Evolutionary conservation across 2,113 vertebrate species (phyloP).

Genomic region (Eretmochelys imbricata): DNA sequence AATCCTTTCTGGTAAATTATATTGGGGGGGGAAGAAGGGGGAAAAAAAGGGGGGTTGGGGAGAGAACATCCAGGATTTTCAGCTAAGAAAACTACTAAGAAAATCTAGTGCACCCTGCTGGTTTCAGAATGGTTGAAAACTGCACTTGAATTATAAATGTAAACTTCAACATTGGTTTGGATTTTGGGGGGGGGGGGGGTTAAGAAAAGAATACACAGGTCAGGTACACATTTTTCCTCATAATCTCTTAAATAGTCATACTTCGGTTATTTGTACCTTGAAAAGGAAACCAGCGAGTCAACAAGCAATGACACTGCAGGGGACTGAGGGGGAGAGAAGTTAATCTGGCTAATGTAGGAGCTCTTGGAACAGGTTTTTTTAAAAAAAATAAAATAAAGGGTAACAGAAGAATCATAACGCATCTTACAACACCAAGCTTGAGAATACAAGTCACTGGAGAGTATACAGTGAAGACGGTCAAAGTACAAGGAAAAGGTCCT

Average conservation of each 20-base stretch:
- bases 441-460: slow-evolving; percentile 70
- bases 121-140: slow-evolving; percentile 81
- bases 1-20: slow-evolving; percentile 80
- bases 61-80: slow-evolving; percentile 64
- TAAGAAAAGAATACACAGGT: slow-evolving; percentile 43
- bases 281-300: slow-evolving; percentile 75
- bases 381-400: background rate
- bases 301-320: slow-evolving; percentile 49
- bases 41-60: background rate
- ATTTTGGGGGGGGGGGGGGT: background rate
- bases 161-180: slow-evolving; percentile 70
- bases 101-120: slow-evolving; percentile 78
- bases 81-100: slow-evolving; percentile 79
- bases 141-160: slow-evolving; percentile 79
- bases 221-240: slow-evolving; percentile 63
- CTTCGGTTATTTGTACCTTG: background rate
- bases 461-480: slow-evolving; percentile 71
- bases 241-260: slow-evolving; percentile 57
- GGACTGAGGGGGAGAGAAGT: background rate
- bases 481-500: slow-evolving; percentile 54
- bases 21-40: background rate
- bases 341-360: slow-evolving; percentile 12
- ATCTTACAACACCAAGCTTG: slow-evolving; percentile 75
- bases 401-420: slow-evolving; percentile 47
- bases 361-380: slow-evolving; percentile 40